Evolutionary conservation across 2,888 invertebrate genomes (phyloP), one percentile per base, ranked within the genome.

Genomic region (Gisinianus flammeolus): DNA sequence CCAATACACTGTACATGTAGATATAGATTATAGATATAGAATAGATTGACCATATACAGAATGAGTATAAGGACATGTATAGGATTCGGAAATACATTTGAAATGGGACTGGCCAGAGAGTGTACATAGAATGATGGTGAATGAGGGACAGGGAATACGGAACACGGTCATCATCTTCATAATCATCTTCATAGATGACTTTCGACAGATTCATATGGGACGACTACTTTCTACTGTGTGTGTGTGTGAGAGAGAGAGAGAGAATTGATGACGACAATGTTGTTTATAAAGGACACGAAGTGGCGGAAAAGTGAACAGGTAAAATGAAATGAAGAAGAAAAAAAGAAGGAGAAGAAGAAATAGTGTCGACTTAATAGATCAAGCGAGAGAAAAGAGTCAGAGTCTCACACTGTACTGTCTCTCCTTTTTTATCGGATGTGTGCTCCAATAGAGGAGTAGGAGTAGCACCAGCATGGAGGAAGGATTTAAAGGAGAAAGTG

Each of bases 291-390:
- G 28, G 62, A 26, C 19, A 62, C 10, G 24, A 26, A 62, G 22
- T 24, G 62, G 28, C 26, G 26, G 56, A 72, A 72, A 72, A 58
- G 44, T 33, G 67, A 67, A 67, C 67, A 76, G 67, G 68, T 68
- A 68, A 58, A 68, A 68, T 69, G 76, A 76, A 67, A 69, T 33
- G 68, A 56, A 76, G 35, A 67, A 58, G 26, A 8, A 62, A 26
- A 62, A 26, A 26, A 62, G 62, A 62, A 12, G 69, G 58, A 64
- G 26, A 35, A 16, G 56, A 72, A 76, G 24, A 58, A 66, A 71
- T 64, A 72, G 44, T 68, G 69, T 56, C 54, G 64, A 64, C 56
- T 35, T 71, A 71, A 71, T 66, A 64, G 77, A 77, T 68, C 62
- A 62, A 19, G 31, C 24, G 31, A 35, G 33, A 16, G 44, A 30